phyloP scores from a whole-genome alignment of 2,888 invertebrate species.

The Azorinus chamasolen region DNA sequence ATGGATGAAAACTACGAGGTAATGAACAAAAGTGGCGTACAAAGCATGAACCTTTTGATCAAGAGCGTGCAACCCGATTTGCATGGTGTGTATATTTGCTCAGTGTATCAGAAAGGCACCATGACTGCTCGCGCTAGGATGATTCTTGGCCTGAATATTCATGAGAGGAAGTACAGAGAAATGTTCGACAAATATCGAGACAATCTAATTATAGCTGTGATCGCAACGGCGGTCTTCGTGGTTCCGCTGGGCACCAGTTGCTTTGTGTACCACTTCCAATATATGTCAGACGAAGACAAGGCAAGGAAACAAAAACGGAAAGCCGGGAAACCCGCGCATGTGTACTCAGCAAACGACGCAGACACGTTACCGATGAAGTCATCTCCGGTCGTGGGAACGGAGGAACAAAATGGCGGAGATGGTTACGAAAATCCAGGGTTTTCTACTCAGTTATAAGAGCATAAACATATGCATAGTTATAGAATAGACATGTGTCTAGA shows the following conservation, averaged over 20 bases:
- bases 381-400: constrained; percentile 10
- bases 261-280: constrained; percentile 62
- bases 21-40: constrained; percentile 26
- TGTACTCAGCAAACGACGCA: constrained; percentile 14
- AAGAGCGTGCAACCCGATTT: constrained; percentile 51
- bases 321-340: background rate
- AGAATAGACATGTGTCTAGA: too few species aligned
- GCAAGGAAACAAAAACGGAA: constrained; percentile 6
- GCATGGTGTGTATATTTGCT: constrained; percentile 67
- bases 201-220: constrained; percentile 65
- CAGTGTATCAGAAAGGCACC: constrained; percentile 31
- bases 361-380: constrained; percentile 5
- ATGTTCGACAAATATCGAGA: constrained; percentile 60
- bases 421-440: constrained; percentile 53
- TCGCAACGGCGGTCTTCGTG: constrained; percentile 65
- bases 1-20: constrained; percentile 28
- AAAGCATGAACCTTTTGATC: constrained; percentile 47
- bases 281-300: constrained; percentile 36
- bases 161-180: constrained; percentile 31
- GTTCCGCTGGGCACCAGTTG: constrained; percentile 53
- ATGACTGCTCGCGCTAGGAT: background rate
- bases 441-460: constrained; percentile 29
- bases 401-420: constrained; percentile 33
- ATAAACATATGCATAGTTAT: too few species aligned
- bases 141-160: constrained; percentile 60